These are phyloP conservation scores for Arrhopalites spinosus DNA, from an alignment of 2,888 invertebrate species.

Conservation along the genomic window DNA sequence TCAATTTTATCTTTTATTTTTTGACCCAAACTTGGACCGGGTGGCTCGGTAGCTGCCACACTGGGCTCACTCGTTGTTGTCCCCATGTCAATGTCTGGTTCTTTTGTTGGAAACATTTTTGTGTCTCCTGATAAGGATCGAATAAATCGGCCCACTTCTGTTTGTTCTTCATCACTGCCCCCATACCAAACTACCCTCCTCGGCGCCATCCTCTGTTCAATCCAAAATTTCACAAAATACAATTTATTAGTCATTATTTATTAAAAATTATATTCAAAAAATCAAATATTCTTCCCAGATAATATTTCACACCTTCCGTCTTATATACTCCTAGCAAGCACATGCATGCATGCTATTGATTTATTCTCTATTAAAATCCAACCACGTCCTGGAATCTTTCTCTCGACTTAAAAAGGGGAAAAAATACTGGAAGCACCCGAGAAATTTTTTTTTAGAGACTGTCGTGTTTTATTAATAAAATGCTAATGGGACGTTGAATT, in stretches of 20 bases:
- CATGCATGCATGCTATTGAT: too few species aligned
- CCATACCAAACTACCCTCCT: constrained; percentile 8
- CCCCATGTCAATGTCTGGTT: constrained; percentile 42
- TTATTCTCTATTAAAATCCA: too few species aligned
- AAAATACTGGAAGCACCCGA: too few species aligned
- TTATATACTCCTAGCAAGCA: too few species aligned
- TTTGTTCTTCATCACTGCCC: constrained; percentile 8
- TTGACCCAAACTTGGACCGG: constrained; percentile 46
- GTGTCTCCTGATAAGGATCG: constrained; percentile 23
- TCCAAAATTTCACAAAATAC: too few species aligned
- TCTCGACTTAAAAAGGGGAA: too few species aligned
- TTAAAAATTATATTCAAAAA: too few species aligned
- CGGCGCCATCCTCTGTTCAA: constrained; percentile 25
- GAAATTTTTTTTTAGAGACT: background rate
- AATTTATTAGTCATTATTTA: too few species aligned
- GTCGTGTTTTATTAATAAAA: background rate
- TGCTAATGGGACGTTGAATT: background rate
- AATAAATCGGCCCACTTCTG: constrained; percentile 28
- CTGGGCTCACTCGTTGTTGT: constrained; percentile 42
- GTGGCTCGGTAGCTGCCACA: constrained; percentile 39
- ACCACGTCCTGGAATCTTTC: too few species aligned
- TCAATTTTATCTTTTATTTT: constrained; percentile 44
- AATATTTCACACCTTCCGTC: too few species aligned
- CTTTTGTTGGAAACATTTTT: constrained; percentile 25
- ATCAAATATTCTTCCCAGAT: too few species aligned